Evolutionary conservation across 2,888 invertebrate species (phyloP).

Genomic region (Athalia cordata): DNA sequence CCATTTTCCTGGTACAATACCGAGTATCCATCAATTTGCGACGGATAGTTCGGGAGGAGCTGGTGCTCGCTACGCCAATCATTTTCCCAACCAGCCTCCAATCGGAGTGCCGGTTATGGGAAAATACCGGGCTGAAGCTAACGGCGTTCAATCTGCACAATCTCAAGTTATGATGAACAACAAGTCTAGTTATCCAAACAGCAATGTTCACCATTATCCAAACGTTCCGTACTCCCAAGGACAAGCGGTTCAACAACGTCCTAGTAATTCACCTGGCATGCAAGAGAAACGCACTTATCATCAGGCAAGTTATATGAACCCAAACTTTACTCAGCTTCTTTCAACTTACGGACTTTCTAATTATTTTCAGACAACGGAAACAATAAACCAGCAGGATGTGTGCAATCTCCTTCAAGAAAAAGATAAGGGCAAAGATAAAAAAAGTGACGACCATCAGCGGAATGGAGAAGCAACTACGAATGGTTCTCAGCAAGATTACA

Average conservation of each 20-base stretch:
- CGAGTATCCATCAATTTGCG: constrained; percentile 89
- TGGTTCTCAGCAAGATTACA: constrained; percentile 76
- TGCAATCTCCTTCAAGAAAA: constrained; percentile 71
- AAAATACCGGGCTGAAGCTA: constrained; percentile 76
- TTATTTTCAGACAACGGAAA: constrained; percentile 61
- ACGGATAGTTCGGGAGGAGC: constrained; percentile 77
- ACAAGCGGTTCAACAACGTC: constrained; percentile 70
- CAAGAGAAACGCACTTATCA: constrained; percentile 71
- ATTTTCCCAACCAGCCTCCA: constrained; percentile 77
- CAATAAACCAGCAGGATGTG: constrained; percentile 69
- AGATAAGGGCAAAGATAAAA: constrained; percentile 68
- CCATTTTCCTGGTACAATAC: constrained; percentile 85
- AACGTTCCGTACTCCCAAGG: constrained; percentile 71
- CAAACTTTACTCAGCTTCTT: neutral
- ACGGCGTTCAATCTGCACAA: constrained; percentile 69
- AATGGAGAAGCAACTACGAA: constrained; percentile 75
- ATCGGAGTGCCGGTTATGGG: constrained; percentile 77
- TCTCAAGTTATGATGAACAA: constrained; percentile 72
- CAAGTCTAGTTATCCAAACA: constrained; percentile 69
- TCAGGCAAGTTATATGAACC: constrained; percentile 60
- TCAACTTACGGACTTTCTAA: neutral
- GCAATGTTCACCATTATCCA: constrained; percentile 70
- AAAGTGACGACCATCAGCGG: constrained; percentile 67
- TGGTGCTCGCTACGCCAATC: constrained; percentile 71
- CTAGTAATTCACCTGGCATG: constrained; percentile 70